Evolutionary conservation across 2,888 invertebrate species (phyloP), one percentile per base, ranked within the genome.

Genomic region (Lepidonotus clava): DNA sequence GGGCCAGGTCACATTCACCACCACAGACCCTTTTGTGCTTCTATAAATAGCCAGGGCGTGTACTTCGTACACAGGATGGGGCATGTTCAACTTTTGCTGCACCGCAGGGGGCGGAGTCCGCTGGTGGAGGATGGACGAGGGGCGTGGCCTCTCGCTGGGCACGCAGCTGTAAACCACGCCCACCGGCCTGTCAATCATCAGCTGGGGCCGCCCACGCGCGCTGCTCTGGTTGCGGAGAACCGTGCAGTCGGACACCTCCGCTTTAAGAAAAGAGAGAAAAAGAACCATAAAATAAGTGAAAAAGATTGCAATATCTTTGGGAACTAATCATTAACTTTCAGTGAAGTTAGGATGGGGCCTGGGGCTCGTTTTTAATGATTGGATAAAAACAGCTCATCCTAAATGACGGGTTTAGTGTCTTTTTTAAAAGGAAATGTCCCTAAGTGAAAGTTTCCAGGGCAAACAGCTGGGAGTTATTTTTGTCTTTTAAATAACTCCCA

Each of bases 101-200:
- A 14, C 21, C 5, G 36, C 76, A 76, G 38, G 36, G n/a, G 36
- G 36, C 21, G 76, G 36, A 21, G 40, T 18, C 21, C 21, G 34
- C 38, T 40, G 14, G 5, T 36, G 36, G 11, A 2, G n/a, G 51
- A 14, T 21, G 21, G 51, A 21, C 51, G 11, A 21, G 11, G 36
- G 8, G 40, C 38, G 38, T 36, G 38, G 36, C 40, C 24, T 76
- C 36, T 76, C 76, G 24, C 76, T 40, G 38, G 76, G 76, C 24
- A 76, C 40, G 36, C 76, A 76, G 76, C 76, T 76, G 76, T 76
- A 76, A 38, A 76, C 76, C 76, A 76, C 76, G 76, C 76, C 76
- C 40, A 76, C 40, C 76, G 76, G 76, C 76, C 36, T 76, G 76
- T 76, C 76, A 76, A 76, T 76, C 76, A 76, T 76, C 76, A 76